Evolutionary conservation across 2,797 vertebrate species (phyloP).

Genomic region (Buceros bicornis): DNA sequence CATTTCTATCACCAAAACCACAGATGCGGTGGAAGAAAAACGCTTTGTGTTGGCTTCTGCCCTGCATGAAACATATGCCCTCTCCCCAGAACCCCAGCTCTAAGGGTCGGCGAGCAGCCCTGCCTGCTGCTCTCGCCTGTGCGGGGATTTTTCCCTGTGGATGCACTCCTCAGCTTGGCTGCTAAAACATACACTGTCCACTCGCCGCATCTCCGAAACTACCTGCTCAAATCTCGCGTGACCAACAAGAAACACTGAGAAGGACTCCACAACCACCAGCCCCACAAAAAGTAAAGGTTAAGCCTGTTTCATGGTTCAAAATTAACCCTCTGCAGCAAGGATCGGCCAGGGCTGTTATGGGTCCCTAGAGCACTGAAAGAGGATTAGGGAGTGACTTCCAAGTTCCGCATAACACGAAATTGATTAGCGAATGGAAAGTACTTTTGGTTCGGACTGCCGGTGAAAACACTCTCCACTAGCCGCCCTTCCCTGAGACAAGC

Average conservation of each 20-base stretch:
- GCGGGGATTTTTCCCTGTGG: not conserved
- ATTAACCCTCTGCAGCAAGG: not conserved
- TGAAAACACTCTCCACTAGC: not conserved
- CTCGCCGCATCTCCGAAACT: not conserved
- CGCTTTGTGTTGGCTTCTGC: not conserved
- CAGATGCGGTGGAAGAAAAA: not conserved
- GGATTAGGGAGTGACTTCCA: not conserved
- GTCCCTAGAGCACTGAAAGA: not conserved
- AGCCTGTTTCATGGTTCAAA: not conserved
- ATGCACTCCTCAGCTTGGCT: not conserved
- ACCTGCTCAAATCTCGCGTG: not conserved
- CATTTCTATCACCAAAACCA: constrained; percentile 17
- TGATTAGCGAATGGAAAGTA: not conserved
- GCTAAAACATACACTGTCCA: not conserved
- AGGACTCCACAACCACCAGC: not conserved
- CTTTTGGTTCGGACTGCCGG: not conserved
- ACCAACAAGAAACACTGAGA: not conserved
- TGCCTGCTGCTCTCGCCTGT: not conserved
- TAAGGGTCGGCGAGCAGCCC: not conserved
- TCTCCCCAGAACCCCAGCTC: not conserved
- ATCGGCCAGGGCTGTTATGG: not conserved
- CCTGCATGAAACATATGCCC: not conserved
- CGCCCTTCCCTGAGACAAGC: not conserved
- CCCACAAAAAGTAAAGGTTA: not conserved
- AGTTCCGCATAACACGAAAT: not conserved